Conservation (phyloP, 2,888 invertebrate genomes). For the Ptilodon capucinus region DNA sequence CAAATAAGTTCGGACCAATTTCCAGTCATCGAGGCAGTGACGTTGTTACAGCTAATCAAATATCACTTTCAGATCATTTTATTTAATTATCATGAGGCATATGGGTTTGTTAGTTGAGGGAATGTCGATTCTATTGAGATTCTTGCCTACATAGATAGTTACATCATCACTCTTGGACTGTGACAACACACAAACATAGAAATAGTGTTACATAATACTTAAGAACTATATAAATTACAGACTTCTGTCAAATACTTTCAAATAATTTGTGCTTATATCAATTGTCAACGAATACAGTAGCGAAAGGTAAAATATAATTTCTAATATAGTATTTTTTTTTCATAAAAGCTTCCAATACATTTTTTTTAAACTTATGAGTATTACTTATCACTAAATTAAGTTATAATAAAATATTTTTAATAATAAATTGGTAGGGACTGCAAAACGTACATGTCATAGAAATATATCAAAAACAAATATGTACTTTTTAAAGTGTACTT, state of each 20-base stretch:
- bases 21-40: slow-evolving; percentile 29
- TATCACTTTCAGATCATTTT: slow-evolving; percentile 13
- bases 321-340: neutral
- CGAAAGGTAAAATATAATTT: slow-evolving; percentile 9
- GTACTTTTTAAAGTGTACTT: neutral
- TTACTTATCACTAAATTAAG: slow-evolving; percentile 36
- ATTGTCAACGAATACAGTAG: slow-evolving; percentile 25
- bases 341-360: neutral
- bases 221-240: slow-evolving; percentile 23
- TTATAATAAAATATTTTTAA: slow-evolving; percentile 27
- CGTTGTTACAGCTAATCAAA: slow-evolving; percentile 18
- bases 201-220: slow-evolving; percentile 6
- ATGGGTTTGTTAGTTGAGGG: slow-evolving; percentile 8
- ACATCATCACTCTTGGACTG: no score
- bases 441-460: neutral
- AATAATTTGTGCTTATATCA: slow-evolving; percentile 28
- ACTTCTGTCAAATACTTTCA: slow-evolving; percentile 15
- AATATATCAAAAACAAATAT: neutral
- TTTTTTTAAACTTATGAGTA: slow-evolving; percentile 35
- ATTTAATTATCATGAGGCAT: slow-evolving; percentile 19
- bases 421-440: slow-evolving; percentile 11
- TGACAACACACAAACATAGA: neutral
- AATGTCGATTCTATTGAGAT: slow-evolving; percentile 25
- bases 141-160: no score
- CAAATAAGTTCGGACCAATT: slow-evolving; percentile 11